A percentile compares a stretch with the other conserved stretches of the same genome.
These are phyloP conservation scores for Melanostoma scalare DNA, from an alignment of 2,888 invertebrate species.

Conservation along the genomic window DNA sequence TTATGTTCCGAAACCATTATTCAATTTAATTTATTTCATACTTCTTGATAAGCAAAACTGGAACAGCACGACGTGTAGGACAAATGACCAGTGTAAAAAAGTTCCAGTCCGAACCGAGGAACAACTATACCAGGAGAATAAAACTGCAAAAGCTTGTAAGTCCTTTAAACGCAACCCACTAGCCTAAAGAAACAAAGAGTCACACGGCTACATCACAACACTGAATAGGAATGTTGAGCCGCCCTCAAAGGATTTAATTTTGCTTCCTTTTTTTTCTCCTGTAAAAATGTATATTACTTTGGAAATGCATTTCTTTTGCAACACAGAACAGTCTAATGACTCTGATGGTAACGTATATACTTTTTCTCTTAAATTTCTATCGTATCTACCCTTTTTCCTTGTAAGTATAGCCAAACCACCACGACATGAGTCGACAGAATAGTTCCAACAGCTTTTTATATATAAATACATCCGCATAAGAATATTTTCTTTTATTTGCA, in stretches of 20 bases:
- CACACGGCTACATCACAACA: background rate
- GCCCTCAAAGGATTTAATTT: background rate
- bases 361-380: background rate
- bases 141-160: no score
- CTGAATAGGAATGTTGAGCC: background rate
- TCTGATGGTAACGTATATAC: background rate
- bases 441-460: background rate
- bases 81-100: no score
- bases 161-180: conserved; percentile 8
- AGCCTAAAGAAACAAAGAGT: conserved; percentile 13
- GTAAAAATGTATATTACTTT: background rate
- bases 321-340: conserved; percentile 19
- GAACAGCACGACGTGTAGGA: no score
- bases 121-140: no score
- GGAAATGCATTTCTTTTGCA: background rate
- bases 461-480: conserved; percentile 10
- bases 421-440: background rate
- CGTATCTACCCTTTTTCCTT: background rate
- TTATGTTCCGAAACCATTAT: no score
- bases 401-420: background rate
- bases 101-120: no score
- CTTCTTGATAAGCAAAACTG: no score
- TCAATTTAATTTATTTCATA: no score
- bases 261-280: background rate
- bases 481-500: background rate